Base-by-base conservation (phyloP, 2,888 invertebrate genomes). In the Philonicus albiceps region DNA sequence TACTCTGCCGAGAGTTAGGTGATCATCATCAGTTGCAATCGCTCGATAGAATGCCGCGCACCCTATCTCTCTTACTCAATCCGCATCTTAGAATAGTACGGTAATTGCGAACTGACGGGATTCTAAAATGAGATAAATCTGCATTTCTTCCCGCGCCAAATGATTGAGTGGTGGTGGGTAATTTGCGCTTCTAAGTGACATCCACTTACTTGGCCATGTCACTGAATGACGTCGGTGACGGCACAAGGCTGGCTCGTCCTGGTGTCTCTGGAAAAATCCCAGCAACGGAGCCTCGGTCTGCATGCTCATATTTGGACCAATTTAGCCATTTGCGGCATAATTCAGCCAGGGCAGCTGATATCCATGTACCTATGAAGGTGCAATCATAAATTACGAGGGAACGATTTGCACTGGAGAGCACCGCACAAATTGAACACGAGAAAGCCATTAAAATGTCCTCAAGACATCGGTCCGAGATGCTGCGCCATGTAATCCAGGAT, bases 401-500 rank as follows among this genome's bases (percentile, higher is more conserved):
- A 22, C 80, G 80, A 81, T 86, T 86, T 87, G 87, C 87, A 87
- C 87, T 87, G 76, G 87, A 83, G 81, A 87, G 81, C 76, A 83
- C 86, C 86, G 83, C 86, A 83, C 86, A 86, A 86, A 55, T 31
- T 83, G 83, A 83, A 87, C 87, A 87, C 83, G 87, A 87, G 86
- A 87, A 87, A 87, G 37, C 87, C 87, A 87, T 87, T 87, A 87
- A 86, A 84, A 87, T 85, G 85, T 86, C 78, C 40, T 86, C 85
- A 64, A 64, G 64, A 64, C 27, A 8, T 11, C 11, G 64, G 27
- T 7, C 27, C 27, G 3, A 19, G 64, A 64, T 64, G 64, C 22
- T 64, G 22, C 64, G 64, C 64, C 22, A 22, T 64, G 64, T 64
- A 64, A 3, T 27, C 13, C 3, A 11, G 27, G 11, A 27, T 43